Evolutionary conservation across 1,140 invertebrate species (phyloP), one percentile per base, ranked within the genome.

Genomic region (Dolichoris vasculosae): DNA sequence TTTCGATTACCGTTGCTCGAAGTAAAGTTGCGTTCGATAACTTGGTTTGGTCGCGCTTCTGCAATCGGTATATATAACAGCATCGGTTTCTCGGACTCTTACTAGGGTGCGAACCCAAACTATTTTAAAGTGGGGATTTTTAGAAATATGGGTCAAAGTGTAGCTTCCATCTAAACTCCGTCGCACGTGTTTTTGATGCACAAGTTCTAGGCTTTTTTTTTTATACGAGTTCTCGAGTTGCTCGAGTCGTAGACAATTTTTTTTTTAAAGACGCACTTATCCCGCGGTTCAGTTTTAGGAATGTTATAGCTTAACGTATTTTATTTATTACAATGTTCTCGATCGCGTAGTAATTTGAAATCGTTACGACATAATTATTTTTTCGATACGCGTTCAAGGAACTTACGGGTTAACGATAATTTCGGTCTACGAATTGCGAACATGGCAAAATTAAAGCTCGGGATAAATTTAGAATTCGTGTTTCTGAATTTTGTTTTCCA

Each of bases 91-190:
- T 80, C 48, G 38, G n/a, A 78, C 55, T 0, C 17, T 9, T 32
- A 4, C 51, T 40, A 8, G 48, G 13, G 20, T 78, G 69, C 46
- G 30, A 30, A 67, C 82, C 71, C 83, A 84, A 89, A 91, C 91
- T 92, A 92, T 93, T 93, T 92, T 91, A 84, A 92, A 90, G 83
- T 90, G 86, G 38, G 80, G 88, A 90, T 92, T 92, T 92, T 92
- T 91, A 90, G 91, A 91, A 91, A 93, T 93, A 92, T 92, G 87
- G 91, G 92, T 91, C 92, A 92, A 69, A n/a, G 55, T n/a, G 85
- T 83, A 87, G 73, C 79, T 86, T 69, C 79, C 59, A 30, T 4
- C 48, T 9, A 17, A 51, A 9, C n/a, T 32, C 35, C n/a, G 63
- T 23, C 8, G 30, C 63, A 11, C 9, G 79, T 83, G 86, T 85